Percentiles rank a stretch among this genome's conserved stretches.
phyloP scores from a whole-genome alignment of 2,888 invertebrate species.

The Heliconius aoede region DNA sequence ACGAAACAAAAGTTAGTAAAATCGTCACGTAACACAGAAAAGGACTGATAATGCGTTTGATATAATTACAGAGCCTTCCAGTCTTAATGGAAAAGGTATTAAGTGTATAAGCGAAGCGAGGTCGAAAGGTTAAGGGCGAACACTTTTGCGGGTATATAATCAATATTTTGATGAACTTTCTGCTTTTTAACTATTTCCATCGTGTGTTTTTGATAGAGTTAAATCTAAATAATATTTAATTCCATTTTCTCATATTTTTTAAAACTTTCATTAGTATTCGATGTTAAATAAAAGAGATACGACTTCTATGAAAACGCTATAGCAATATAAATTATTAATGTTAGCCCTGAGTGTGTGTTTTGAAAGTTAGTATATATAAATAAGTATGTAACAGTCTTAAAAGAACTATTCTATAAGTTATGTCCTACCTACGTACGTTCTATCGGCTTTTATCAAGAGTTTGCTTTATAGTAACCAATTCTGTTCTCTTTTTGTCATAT shows the following conservation, averaged over 20 bases:
- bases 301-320: background rate
- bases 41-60: constrained; percentile 35
- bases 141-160: background rate
- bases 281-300: background rate
- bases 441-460: too few relatives aligned
- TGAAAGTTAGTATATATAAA: too few relatives aligned
- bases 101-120: constrained; percentile 27
- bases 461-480: too few relatives aligned
- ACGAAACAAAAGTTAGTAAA: constrained; percentile 15
- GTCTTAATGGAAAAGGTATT: constrained; percentile 35
- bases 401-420: too few relatives aligned
- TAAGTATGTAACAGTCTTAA: background rate
- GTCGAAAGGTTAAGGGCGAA: constrained; percentile 19
- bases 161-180: too few relatives aligned
- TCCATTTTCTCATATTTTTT: too few relatives aligned
- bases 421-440: too few relatives aligned
- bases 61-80: constrained; percentile 39
- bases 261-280: too few relatives aligned
- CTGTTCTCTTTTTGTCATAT: too few relatives aligned
- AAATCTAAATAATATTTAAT: too few relatives aligned
- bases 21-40: constrained; percentile 36
- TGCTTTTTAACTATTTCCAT: too few relatives aligned
- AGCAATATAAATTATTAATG: background rate
- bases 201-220: too few relatives aligned
- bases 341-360: background rate